Evolutionary conservation across 2,888 invertebrate genomes (phyloP).

Genomic region (Leptothorax acervorum): DNA sequence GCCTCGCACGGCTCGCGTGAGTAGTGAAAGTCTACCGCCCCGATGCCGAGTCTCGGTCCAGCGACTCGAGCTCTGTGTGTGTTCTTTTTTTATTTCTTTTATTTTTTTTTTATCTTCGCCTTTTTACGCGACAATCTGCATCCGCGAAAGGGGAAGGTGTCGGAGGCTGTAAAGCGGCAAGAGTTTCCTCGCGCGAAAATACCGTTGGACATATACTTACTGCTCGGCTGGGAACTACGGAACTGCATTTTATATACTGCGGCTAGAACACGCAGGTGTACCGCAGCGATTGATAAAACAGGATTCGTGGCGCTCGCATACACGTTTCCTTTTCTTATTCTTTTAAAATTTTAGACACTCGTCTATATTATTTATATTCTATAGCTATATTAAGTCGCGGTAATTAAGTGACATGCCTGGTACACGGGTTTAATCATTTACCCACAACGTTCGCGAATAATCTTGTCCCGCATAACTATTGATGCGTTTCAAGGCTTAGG

Average conservation of each 20-base stretch:
- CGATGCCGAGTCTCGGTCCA: slow-evolving; percentile 42
- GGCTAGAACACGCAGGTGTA: not conserved
- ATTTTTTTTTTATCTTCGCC: slow-evolving; percentile 35
- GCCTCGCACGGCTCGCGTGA: slow-evolving; percentile 27
- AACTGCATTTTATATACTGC: slow-evolving; percentile 19
- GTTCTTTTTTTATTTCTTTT: not conserved
- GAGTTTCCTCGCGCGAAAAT: slow-evolving; percentile 7
- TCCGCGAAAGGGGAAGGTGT: not conserved
- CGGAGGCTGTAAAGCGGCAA: slow-evolving; percentile 25
- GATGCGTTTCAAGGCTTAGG: not conserved
- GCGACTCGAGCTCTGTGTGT: slow-evolving; percentile 3
- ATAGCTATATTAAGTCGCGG: not conserved
- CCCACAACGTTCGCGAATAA: not conserved
- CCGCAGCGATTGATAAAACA: slow-evolving; percentile 3
- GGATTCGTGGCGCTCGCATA: not conserved
- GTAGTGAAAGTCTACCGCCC: slow-evolving; percentile 52
- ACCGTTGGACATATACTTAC: not conserved
- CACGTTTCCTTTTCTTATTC: not conserved
- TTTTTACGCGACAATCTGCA: slow-evolving; percentile 5
- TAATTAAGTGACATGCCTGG: not conserved
- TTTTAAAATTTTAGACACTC: not conserved
- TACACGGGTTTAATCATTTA: slow-evolving; percentile 18
- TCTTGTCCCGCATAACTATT: slow-evolving; percentile 14
- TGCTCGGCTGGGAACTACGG: not conserved
- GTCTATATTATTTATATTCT: not conserved